Percentiles rank a stretch among this genome's conserved stretches.
Conservation (phyloP, 2,113 vertebrate species). For the Phrynosoma platyrhinos region DNA sequence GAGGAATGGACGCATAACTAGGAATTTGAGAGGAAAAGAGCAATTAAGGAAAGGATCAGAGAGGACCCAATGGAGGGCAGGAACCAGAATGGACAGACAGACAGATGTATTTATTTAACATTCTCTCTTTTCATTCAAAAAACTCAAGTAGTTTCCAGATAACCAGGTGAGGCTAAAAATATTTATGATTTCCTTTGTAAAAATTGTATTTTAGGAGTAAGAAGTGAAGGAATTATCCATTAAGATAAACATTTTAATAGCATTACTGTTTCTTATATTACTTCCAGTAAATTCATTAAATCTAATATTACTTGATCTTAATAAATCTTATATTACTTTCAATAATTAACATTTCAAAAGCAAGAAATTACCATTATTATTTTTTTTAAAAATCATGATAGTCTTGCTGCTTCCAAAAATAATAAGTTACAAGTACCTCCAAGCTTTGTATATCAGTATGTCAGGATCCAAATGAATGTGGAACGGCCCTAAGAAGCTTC, state of each 20-base stretch:
- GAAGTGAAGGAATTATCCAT: too few species aligned
- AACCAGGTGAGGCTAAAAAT: not conserved
- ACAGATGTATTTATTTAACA: not conserved
- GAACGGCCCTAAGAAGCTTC: not conserved
- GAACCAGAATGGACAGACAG: not conserved
- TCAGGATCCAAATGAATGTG: not conserved
- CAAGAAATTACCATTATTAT: too few species aligned
- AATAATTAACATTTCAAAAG: too few species aligned
- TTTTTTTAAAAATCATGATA: too few species aligned
- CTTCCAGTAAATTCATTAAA: too few species aligned
- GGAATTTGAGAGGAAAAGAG: not conserved
- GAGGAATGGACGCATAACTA: not conserved
- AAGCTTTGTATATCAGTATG: not conserved
- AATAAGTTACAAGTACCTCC: too few species aligned
- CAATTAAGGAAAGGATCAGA: not conserved
- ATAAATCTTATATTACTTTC: too few species aligned
- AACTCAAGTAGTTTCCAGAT: not conserved
- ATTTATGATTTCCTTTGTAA: not conserved
- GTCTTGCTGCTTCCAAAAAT: too few species aligned
- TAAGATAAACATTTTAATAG: too few species aligned
- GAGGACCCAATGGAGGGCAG: not conserved
- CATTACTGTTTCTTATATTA: too few species aligned
- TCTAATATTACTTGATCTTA: too few species aligned
- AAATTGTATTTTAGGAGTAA: not conserved
- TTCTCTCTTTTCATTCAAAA: too few species aligned